Conservation (phyloP, 1,140 invertebrate genomes). For the Sinonovacula constricta region DNA sequence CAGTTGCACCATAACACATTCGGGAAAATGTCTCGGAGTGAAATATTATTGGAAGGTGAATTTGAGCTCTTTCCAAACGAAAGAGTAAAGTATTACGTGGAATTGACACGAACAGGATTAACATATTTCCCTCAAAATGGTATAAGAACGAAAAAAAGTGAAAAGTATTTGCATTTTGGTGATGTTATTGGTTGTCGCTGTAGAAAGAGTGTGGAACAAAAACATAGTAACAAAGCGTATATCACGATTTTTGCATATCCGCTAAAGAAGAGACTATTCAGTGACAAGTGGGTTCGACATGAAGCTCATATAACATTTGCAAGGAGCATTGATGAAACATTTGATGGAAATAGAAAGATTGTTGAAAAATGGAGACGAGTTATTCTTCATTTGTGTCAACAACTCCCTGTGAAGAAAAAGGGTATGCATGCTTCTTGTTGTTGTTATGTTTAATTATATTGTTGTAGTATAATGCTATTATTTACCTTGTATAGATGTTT, state of each 20-base stretch:
- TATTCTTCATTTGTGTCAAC: constrained; percentile 30
- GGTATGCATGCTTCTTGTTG: too few relatives aligned
- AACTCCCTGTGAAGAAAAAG: too few relatives aligned
- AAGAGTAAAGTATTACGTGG: constrained; percentile 34
- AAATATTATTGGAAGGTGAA: constrained; percentile 38
- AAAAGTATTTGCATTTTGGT: constrained; percentile 51
- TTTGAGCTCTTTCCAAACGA: constrained; percentile 50
- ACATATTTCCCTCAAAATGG: constrained; percentile 37
- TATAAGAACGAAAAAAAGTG: constrained; percentile 32
- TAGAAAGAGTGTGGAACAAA: constrained; percentile 43
- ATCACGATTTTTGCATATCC: constrained; percentile 45
- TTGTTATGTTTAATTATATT: too few relatives aligned
- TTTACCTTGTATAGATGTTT: too few relatives aligned
- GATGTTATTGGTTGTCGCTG: constrained; percentile 49
- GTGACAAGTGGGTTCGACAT: constrained; percentile 31
- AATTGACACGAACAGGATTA: constrained; percentile 30
- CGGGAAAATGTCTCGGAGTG: constrained; percentile 35
- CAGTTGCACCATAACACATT: neutral
- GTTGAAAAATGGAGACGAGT: constrained; percentile 46
- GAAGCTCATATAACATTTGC: constrained; percentile 37
- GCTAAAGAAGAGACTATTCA: constrained; percentile 45
- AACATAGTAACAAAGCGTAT: constrained; percentile 47
- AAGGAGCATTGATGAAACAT: constrained; percentile 10
- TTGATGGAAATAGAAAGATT: constrained; percentile 44
- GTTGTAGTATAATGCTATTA: too few relatives aligned